phyloP scores from a whole-genome alignment of 2,888 invertebrate species.

The Limnephilus rhombicus region DNA sequence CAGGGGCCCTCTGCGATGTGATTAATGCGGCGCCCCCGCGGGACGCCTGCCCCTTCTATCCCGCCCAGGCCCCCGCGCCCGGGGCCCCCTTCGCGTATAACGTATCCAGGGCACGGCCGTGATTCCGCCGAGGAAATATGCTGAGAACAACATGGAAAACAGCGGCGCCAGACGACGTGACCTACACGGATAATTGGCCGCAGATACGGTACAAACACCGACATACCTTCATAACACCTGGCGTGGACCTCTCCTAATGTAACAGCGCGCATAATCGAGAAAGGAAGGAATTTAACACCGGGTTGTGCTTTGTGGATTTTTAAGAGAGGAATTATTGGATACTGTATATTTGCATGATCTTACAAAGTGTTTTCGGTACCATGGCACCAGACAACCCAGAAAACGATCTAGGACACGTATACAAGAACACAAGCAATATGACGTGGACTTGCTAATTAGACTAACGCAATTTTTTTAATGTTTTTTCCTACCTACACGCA shows the following conservation, averaged over 20 bases:
- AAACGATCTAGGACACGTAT: no score
- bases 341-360: no score
- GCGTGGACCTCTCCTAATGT: background rate
- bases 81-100: slow-evolving; percentile 43
- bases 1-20: slow-evolving; percentile 70
- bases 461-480: no score
- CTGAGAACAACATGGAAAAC: slow-evolving; percentile 9
- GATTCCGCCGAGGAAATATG: slow-evolving; percentile 48
- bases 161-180: slow-evolving; percentile 35
- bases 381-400: no score
- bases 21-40: slow-evolving; percentile 73
- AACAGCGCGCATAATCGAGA: background rate
- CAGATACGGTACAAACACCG: background rate
- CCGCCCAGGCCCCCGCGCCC: slow-evolving; percentile 62
- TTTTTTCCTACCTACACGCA: no score
- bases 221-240: background rate
- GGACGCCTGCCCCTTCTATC: slow-evolving; percentile 68
- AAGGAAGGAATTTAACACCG: no score
- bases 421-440: no score
- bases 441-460: no score
- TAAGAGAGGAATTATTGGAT: no score
- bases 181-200: slow-evolving; percentile 40
- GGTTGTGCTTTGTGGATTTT: no score
- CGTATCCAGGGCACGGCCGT: slow-evolving; percentile 45
- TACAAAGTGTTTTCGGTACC: no score